phyloP scores from a whole-genome alignment of 2,888 invertebrate species.

The Carpatolechia fugitivella region DNA sequence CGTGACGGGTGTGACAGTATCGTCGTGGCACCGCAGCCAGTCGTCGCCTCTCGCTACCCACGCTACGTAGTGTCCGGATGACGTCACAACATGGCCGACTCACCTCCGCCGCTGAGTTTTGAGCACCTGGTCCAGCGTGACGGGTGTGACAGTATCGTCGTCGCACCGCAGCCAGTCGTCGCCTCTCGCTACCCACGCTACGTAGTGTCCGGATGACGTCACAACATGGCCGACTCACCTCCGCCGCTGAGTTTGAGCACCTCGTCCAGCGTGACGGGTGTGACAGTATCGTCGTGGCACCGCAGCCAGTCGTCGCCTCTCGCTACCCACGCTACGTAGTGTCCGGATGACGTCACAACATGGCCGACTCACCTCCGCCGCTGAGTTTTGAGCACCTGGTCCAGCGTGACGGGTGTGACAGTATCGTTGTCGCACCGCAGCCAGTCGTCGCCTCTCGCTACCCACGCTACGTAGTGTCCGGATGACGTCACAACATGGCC shows the following conservation, averaged over 20 bases:
- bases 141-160: constrained; percentile 90
- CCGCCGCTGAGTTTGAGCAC: constrained; percentile 97
- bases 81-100: too few relatives aligned
- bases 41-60: constrained; percentile 89
- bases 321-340: background rate
- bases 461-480: constrained; percentile 99
- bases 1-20: constrained; percentile 92
- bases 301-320: constrained; percentile 86
- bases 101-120: constrained; percentile 96
- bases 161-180: constrained; percentile 92
- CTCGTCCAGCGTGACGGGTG: constrained; percentile 93
- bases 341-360: too few relatives aligned
- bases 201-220: too few relatives aligned
- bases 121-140: constrained; percentile 95
- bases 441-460: constrained; percentile 87
- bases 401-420: constrained; percentile 92
- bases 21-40: constrained; percentile 94
- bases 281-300: constrained; percentile 89
- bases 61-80: too few relatives aligned
- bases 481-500: too few relatives aligned
- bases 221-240: constrained; percentile 91
- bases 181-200: constrained; percentile 93
- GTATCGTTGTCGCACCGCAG: constrained; percentile 91
- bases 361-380: constrained; percentile 44
- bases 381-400: constrained; percentile 97